Evolutionary conservation across 2,797 vertebrate species (phyloP).

Genomic region (Spheniscus humboldti): DNA sequence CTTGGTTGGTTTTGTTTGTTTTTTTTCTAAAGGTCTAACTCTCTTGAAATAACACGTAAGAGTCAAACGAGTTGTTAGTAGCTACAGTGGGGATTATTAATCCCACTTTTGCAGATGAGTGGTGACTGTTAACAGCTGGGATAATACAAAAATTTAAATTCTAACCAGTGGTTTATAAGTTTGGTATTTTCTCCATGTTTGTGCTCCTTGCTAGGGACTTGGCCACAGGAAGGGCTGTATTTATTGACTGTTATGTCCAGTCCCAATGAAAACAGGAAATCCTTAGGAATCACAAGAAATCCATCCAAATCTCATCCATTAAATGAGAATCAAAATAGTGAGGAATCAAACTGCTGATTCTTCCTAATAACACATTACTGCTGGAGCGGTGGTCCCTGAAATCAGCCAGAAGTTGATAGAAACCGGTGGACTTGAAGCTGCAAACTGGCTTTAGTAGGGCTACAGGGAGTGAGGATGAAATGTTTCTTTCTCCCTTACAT

Average conservation of each 20-base stretch:
- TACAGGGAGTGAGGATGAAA: not conserved
- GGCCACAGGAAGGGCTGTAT: not conserved
- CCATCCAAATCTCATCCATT: not conserved
- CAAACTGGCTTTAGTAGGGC: not conserved
- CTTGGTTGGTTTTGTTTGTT: not conserved
- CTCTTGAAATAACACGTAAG: not conserved
- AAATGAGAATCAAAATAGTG: not conserved
- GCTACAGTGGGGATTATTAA: not conserved
- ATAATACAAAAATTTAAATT: not conserved
- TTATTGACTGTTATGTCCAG: not conserved
- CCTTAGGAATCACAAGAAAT: not conserved
- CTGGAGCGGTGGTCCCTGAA: not conserved
- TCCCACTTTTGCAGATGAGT: not conserved
- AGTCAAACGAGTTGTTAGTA: not conserved
- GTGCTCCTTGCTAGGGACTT: not conserved
- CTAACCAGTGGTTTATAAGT: not conserved
- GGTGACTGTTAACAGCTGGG: not conserved
- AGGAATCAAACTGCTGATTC: not conserved
- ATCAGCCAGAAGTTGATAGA: not conserved
- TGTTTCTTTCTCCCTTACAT: not conserved
- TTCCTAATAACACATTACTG: not conserved
- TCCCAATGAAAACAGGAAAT: not conserved
- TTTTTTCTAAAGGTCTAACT: not conserved
- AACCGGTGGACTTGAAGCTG: not conserved
- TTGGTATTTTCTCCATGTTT: not conserved